Percentiles rank a stretch among this genome's conserved stretches.
phyloP scores from a whole-genome alignment of 2,797 vertebrate genomes.

The Allobates femoralis region DNA sequence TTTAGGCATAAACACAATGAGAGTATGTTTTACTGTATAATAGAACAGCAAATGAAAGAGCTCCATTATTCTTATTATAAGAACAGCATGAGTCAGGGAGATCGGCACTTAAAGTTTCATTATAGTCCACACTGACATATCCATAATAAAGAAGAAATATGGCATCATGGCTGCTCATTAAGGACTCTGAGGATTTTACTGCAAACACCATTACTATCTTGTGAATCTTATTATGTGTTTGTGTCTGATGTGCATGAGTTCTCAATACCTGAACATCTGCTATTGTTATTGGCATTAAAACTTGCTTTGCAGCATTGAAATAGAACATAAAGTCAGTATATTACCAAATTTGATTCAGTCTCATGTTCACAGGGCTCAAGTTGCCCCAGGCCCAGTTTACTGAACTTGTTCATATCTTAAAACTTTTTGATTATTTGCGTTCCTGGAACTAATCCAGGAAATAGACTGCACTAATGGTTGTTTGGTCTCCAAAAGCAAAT shows the following conservation, averaged over 20 bases:
- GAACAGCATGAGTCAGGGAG: slow-evolving; percentile 55
- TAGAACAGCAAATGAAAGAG: slow-evolving; percentile 30
- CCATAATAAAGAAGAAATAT: slow-evolving; percentile 62
- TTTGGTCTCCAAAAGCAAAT: too few species aligned
- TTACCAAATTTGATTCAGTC: slow-evolving; percentile 22
- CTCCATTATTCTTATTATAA: slow-evolving; percentile 45
- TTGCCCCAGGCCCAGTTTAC: background rate
- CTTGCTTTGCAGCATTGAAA: slow-evolving; percentile 20
- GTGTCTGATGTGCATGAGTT: slow-evolving; percentile 47
- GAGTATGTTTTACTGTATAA: slow-evolving; percentile 42
- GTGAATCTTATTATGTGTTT: slow-evolving; percentile 50
- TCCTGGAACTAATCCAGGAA: background rate
- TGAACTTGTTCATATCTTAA: background rate
- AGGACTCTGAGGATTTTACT: slow-evolving; percentile 57
- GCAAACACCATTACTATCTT: slow-evolving; percentile 59
- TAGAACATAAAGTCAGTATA: slow-evolving; percentile 34
- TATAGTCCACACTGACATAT: slow-evolving; percentile 52
- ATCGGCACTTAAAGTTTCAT: slow-evolving; percentile 59
- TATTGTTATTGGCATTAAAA: slow-evolving; percentile 54
- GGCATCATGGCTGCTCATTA: slow-evolving; percentile 58
- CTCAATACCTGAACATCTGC: slow-evolving; percentile 61
- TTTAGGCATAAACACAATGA: slow-evolving; percentile 30
- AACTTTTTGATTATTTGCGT: background rate
- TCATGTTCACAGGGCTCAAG: background rate
- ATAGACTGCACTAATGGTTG: background rate